phyloP scores from a whole-genome alignment of 1,140 invertebrate genomes.

The Agrilus planipennis region DNA sequence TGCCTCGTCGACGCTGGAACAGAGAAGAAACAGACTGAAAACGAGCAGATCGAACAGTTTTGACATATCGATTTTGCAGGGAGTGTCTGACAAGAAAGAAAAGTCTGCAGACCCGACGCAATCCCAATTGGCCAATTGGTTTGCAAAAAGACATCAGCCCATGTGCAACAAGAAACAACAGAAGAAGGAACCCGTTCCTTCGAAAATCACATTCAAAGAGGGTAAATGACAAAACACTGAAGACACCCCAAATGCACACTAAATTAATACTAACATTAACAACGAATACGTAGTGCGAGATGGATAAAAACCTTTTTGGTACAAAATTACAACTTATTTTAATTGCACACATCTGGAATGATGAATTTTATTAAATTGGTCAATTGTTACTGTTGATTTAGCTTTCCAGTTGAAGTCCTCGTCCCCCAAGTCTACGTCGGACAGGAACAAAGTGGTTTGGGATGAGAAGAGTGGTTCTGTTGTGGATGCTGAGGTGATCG shows the following conservation, averaged over 20 bases:
- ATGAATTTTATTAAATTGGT: no score
- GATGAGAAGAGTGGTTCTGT: constrained; percentile 58
- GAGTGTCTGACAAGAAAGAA: constrained; percentile 31
- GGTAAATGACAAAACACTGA: constrained; percentile 20
- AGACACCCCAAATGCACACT: no score
- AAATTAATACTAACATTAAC: no score
- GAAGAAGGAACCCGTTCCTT: constrained; percentile 34
- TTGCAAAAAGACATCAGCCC: constrained; percentile 59
- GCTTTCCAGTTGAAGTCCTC: no score
- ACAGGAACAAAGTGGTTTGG: constrained; percentile 47
- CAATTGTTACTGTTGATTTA: no score
- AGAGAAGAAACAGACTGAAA: constrained; percentile 42
- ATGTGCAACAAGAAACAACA: constrained; percentile 28
- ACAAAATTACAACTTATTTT: no score
- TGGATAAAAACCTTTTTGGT: no score
- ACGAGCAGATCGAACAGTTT: constrained; percentile 67
- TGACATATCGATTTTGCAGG: constrained; percentile 58
- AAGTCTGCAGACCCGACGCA: constrained; percentile 30
- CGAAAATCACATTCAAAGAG: constrained; percentile 29
- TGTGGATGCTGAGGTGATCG: constrained; percentile 63
- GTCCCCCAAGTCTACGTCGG: no score
- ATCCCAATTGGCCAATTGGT: constrained; percentile 48
- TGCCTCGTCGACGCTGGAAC: constrained; percentile 29
- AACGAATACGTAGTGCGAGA: no score
- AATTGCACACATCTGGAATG: no score